Percentiles rank a stretch among this genome's conserved stretches.
These are phyloP conservation scores for Aphelinus certus DNA, from an alignment of 1,140 invertebrate species.

Conservation along the genomic window DNA sequence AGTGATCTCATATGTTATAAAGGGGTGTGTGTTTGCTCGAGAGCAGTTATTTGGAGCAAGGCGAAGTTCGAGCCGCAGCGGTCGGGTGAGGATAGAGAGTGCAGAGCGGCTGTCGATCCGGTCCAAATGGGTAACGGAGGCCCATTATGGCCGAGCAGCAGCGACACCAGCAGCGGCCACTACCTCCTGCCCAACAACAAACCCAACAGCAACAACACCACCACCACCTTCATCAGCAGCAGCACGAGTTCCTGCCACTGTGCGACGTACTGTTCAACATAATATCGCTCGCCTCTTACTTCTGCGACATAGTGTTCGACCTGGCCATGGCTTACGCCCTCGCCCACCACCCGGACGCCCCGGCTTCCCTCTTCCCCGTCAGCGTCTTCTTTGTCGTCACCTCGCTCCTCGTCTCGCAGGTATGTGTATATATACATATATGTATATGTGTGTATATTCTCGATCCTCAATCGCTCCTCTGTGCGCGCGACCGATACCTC, in stretches of 20 bases:
- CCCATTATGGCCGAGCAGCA: constrained; percentile 65
- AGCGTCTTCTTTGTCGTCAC: constrained; percentile 74
- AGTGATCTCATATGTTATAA: too few relatives aligned
- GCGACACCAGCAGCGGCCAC: constrained; percentile 60
- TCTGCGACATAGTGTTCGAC: constrained; percentile 91
- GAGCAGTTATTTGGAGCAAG: too few relatives aligned
- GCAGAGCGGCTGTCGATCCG: constrained; percentile 38
- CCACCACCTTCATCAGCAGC: constrained; percentile 57
- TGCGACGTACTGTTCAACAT: constrained; percentile 92
- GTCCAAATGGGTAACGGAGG: constrained; percentile 63
- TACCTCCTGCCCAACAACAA: constrained; percentile 74
- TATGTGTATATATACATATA: constrained; percentile 53
- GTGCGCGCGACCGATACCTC: too few relatives aligned
- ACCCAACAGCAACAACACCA: constrained; percentile 33
- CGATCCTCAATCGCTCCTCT: background rate
- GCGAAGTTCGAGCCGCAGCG: constrained; percentile 12
- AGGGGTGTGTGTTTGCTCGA: too few relatives aligned
- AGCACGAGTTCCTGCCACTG: constrained; percentile 81
- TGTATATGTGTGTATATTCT: background rate
- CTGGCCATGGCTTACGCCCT: constrained; percentile 85
- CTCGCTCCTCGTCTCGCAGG: constrained; percentile 80
- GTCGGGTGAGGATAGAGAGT: constrained; percentile 41
- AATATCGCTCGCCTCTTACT: constrained; percentile 89
- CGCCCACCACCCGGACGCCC: constrained; percentile 70
- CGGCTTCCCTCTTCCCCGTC: constrained; percentile 70